phyloP scores from a whole-genome alignment of 2,113 vertebrate genomes.

The Empidonax traillii region DNA sequence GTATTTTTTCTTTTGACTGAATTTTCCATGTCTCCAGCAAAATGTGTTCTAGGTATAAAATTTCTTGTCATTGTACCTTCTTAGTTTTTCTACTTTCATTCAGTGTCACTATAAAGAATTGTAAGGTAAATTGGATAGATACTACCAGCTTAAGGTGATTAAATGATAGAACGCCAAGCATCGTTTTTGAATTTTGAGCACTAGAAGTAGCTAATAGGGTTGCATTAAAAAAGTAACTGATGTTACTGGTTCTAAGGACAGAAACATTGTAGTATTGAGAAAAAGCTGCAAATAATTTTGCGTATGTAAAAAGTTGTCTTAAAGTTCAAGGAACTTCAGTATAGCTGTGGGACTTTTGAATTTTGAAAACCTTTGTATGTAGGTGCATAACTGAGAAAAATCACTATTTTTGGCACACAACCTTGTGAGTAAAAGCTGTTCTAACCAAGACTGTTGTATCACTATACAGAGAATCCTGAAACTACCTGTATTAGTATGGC shows the following conservation, averaged over 20 bases:
- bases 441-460: background rate
- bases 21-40: background rate
- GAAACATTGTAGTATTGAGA: background rate
- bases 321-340: background rate
- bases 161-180: background rate
- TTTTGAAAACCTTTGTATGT: background rate
- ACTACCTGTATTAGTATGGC: background rate
- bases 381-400: background rate
- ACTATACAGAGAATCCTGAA: background rate
- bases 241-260: background rate
- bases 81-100: background rate
- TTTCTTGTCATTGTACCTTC: accelerated
- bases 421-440: background rate
- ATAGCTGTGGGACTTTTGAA: background rate
- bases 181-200: background rate
- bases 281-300: background rate
- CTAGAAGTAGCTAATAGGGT: background rate
- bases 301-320: background rate
- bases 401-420: background rate
- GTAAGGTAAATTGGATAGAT: background rate
- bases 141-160: background rate
- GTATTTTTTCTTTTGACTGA: background rate
- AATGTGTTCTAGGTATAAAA: background rate
- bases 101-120: background rate
- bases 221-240: background rate